Evolutionary conservation across 1,140 invertebrate genomes (phyloP).

Genomic region (Drosophila burlai): DNA sequence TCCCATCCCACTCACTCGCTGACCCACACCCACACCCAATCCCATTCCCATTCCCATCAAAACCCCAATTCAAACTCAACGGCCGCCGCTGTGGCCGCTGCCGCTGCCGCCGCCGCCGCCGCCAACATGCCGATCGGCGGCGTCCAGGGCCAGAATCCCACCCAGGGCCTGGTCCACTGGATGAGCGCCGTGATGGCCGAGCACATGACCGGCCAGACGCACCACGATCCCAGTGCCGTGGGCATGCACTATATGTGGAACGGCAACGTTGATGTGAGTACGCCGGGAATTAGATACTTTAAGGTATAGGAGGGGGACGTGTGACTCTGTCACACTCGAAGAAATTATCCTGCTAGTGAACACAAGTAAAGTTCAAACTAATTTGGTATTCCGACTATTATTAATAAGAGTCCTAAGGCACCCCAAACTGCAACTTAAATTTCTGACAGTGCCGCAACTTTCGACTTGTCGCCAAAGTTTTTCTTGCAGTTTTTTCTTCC

Average conservation of each 20-base stretch:
- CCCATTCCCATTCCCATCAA: conserved; percentile 28
- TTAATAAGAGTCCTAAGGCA: too few species aligned
- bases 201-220: conserved; percentile 90
- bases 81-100: conserved; percentile 61
- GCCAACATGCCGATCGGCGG: conserved; percentile 84
- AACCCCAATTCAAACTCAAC: conserved; percentile 40
- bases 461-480: conserved; percentile 40
- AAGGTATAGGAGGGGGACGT: neutral
- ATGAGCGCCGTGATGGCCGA: conserved; percentile 93
- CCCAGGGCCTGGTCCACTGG: conserved; percentile 92
- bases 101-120: conserved; percentile 53
- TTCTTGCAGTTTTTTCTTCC: conserved; percentile 14
- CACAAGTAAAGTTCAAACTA: too few species aligned
- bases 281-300: neutral
- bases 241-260: conserved; percentile 91
- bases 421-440: neutral
- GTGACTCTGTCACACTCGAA: neutral
- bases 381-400: too few species aligned
- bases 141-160: conserved; percentile 87
- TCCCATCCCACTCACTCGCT: neutral
- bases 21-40: neutral
- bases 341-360: neutral
- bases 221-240: conserved; percentile 87
- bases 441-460: conserved; percentile 30
- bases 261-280: conserved; percentile 88